Evolutionary conservation across 92 coral and sea anemone species (phyloP).

Genomic region (Palythoa grandiflora): DNA sequence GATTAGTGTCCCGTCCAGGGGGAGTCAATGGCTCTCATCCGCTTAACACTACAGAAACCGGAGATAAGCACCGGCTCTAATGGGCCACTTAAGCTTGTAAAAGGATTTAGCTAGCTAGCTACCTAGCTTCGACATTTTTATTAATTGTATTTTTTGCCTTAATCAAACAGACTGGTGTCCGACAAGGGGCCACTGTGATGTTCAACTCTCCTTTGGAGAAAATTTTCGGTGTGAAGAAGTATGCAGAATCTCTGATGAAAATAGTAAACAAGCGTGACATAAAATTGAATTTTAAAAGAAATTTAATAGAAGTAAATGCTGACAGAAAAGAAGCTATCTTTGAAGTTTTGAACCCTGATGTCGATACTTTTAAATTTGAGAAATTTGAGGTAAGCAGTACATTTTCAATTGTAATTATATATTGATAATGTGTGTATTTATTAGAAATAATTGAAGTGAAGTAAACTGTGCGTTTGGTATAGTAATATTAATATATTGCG

Average conservation of each 20-base stretch:
- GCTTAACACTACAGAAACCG: too few relatives aligned
- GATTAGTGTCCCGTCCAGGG: too few relatives aligned
- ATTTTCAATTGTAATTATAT: neutral
- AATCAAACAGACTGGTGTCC: slow-evolving; percentile 67
- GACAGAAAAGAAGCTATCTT: slow-evolving; percentile 88
- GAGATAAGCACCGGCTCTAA: too few relatives aligned
- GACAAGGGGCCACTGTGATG: slow-evolving; percentile 77
- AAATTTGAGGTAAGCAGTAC: slow-evolving; percentile 20
- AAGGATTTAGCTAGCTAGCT: too few relatives aligned
- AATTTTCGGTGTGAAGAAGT: slow-evolving; percentile 95
- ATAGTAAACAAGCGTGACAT: slow-evolving; percentile 84
- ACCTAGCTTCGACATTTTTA: too few relatives aligned
- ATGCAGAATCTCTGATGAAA: slow-evolving; percentile 81
- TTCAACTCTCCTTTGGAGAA: slow-evolving; percentile 87
- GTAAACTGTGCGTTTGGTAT: too few relatives aligned
- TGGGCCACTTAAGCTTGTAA: too few relatives aligned
- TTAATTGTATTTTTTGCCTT: too few relatives aligned
- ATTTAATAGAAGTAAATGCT: slow-evolving; percentile 83
- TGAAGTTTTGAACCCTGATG: slow-evolving; percentile 73
- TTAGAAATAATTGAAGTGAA: too few relatives aligned
- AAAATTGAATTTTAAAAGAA: slow-evolving; percentile 79
- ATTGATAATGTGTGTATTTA: too few relatives aligned
- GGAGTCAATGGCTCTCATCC: too few relatives aligned
- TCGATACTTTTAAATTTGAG: neutral
- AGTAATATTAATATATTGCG: too few relatives aligned